A percentile compares a stretch with the other conserved stretches of the same genome.
Conservation (phyloP, 92 coral and sea anemone genomes). For the Palythoa grandiflora region DNA sequence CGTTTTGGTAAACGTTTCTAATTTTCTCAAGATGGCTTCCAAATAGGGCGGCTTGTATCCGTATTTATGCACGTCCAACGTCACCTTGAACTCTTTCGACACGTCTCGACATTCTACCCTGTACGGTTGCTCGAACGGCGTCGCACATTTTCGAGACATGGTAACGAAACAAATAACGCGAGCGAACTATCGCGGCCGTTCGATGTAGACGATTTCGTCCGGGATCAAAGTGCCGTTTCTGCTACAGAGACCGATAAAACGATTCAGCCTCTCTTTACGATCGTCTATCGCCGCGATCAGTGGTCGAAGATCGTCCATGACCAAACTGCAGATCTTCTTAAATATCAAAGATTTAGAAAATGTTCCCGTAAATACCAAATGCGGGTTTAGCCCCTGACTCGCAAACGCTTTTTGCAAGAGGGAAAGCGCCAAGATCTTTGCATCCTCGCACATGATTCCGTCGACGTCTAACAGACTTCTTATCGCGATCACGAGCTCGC, state of each 20-base stretch:
- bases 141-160: neutral
- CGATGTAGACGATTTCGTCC: neutral
- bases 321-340: neutral
- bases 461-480: neutral
- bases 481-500: neutral
- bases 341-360: neutral
- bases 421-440: neutral
- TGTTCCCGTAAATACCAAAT: neutral
- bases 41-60: neutral
- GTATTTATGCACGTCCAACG: neutral
- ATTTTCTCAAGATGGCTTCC: no score
- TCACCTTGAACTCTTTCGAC: neutral
- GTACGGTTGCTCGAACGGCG: neutral
- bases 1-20: neutral
- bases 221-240: neutral
- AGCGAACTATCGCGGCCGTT: neutral
- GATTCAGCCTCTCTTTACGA: neutral
- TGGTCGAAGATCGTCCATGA: neutral
- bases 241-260: neutral
- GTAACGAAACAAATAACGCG: no score
- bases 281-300: neutral
- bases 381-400: neutral
- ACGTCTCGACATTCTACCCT: neutral
- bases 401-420: neutral
- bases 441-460: neutral